Base-by-base conservation (phyloP, 2,797 vertebrate species). In the Amazona ochrocephala region DNA sequence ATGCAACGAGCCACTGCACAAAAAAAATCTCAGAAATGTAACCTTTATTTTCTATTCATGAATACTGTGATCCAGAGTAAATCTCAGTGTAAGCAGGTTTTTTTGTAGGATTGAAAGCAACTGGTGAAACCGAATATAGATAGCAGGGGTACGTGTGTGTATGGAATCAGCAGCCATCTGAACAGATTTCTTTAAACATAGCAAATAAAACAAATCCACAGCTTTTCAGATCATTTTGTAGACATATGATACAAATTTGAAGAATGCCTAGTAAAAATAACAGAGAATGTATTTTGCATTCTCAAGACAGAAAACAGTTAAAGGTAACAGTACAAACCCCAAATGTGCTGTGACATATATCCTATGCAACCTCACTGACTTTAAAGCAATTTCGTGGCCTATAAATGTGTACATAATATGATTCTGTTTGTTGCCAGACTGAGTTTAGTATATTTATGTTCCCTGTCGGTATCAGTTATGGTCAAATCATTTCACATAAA, bases 21-120 rank as follows among this genome's bases (percentile, higher is more conserved):
- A 89, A 82, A 92, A 75, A 30, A 27, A 50, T 71, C 85, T 77
- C 60, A 41, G 54, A 85, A 44, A 26, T 44, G 47, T 61, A 75
- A 32, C 47, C 87, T 97, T 94, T 94, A 78, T 95, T 95, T 96
- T 32, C 83, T 93, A 62, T 95, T 95, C 93, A 75, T 82, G 88
- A 90, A 68, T 51, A 74, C 78, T 42, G 66, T 21, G 41, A 94
- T 82, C 64, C 71, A 82, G 66, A 96, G 67, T 58, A 96, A 97
- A 87, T 80, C 68, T 76, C 94, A 76, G 68, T 70, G 65, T 60
- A 93, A 96, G 68, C 34, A 23, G 53, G 50, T 96, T 96, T 88
- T 79, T 94, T 95, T 85, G 72, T 7, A 62, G 64, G 30, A 66
- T 24, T 72, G 74, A 81, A 90, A 96, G 76, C 70, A 91, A 75